phyloP scores from a whole-genome alignment of 2,797 vertebrate species.

The Harpagifer antarcticus region DNA sequence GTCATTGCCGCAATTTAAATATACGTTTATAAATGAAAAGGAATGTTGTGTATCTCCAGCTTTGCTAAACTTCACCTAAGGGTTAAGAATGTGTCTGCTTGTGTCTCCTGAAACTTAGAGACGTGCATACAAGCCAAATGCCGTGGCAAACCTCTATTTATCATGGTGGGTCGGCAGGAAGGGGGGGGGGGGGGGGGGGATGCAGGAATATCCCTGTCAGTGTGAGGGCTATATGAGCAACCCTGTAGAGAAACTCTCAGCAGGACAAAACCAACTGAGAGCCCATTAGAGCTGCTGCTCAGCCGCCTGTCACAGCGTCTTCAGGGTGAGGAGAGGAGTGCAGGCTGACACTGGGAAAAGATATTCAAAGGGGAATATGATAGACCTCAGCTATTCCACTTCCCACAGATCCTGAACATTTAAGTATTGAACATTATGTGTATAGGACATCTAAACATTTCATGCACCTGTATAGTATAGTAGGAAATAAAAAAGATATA shows the following conservation, averaged over 20 bases:
- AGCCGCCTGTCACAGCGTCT: slow-evolving; percentile 17
- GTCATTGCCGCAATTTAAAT: background rate
- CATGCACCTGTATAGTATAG: background rate
- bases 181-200: slow-evolving; percentile 10
- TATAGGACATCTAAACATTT: background rate
- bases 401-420: background rate
- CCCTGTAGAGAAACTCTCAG: slow-evolving; percentile 52
- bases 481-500: no score
- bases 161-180: slow-evolving; percentile 79
- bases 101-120: slow-evolving; percentile 81
- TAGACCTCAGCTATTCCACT: background rate
- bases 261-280: slow-evolving; percentile 61
- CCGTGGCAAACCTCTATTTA: slow-evolving; percentile 86
- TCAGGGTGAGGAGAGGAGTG: slow-evolving; percentile 3
- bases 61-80: slow-evolving; percentile 36
- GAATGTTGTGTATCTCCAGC: slow-evolving; percentile 15
- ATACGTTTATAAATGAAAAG: slow-evolving; percentile 12
- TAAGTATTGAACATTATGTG: background rate
- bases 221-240: slow-evolving; percentile 16
- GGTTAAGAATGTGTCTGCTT: slow-evolving; percentile 83
- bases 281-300: slow-evolving; percentile 22
- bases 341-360: slow-evolving; percentile 26
- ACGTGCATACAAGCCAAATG: slow-evolving; percentile 86
- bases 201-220: slow-evolving; percentile 20
- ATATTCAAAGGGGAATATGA: slow-evolving; percentile 18